Percentiles rank a stretch among this genome's conserved stretches.
Conservation (phyloP, 1,140 invertebrate genomes). For the Oncopeltus fasciatus region DNA sequence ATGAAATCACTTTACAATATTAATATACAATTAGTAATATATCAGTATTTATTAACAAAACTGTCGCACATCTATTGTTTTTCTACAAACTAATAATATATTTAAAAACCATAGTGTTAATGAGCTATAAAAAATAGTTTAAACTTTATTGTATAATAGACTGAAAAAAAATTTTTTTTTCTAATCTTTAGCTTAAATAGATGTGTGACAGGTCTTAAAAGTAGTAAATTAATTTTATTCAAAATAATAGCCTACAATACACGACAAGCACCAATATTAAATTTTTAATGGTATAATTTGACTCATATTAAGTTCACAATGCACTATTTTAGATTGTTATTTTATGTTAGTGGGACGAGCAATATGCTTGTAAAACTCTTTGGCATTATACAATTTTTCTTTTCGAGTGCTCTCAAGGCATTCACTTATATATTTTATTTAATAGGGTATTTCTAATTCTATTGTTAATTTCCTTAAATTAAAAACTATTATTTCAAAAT, state of each 20-base stretch:
- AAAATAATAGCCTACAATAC: neutral
- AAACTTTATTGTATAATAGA: neutral
- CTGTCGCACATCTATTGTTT: neutral
- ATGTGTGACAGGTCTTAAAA: slow-evolving; percentile 1
- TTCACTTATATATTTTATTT: too few relatives aligned
- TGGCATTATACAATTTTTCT: neutral
- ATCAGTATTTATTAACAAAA: neutral
- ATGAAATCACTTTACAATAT: slow-evolving; percentile 1
- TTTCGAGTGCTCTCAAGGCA: neutral
- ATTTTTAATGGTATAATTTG: neutral
- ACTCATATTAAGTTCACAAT: neutral
- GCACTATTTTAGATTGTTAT: neutral
- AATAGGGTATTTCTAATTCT: too few relatives aligned
- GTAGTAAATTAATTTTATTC: neutral
- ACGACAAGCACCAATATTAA: slow-evolving; percentile 5
- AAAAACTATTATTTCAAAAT: too few relatives aligned
- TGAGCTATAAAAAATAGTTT: slow-evolving; percentile 2
- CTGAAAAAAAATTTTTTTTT: neutral
- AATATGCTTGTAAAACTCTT: neutral
- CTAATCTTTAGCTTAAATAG: neutral
- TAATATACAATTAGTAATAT: slow-evolving; percentile 4
- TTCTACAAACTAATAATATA: neutral
- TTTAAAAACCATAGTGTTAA: neutral
- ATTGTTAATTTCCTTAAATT: too few relatives aligned
- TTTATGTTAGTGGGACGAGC: slow-evolving; percentile 4